A percentile compares a stretch with the other conserved stretches of the same genome.
These are phyloP conservation scores for Lanius collurio DNA, from an alignment of 2,113 vertebrate species.

Conservation along the genomic window DNA sequence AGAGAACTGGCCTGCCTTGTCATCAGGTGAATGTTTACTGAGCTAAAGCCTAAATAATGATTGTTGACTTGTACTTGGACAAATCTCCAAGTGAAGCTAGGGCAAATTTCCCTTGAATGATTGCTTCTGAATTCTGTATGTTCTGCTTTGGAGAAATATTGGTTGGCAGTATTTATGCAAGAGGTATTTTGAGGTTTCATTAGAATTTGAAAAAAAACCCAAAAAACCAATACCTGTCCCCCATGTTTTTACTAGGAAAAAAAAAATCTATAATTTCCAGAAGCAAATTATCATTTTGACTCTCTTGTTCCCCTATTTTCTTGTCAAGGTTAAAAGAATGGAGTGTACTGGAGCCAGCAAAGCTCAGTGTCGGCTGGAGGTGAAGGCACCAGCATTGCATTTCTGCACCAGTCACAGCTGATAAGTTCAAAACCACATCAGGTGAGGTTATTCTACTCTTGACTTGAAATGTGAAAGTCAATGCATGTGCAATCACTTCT, in stretches of 20 bases:
- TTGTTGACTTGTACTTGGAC: background rate
- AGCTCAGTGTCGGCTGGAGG: background rate
- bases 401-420: slow-evolving; percentile 1
- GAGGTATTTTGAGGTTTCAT: background rate
- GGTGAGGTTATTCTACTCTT: slow-evolving; percentile 5
- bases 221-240: background rate
- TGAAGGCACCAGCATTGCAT: background rate
- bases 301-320: background rate
- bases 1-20: background rate
- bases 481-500: background rate
- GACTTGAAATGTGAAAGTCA: slow-evolving; percentile 39
- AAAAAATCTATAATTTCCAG: background rate
- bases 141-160: background rate
- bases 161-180: background rate
- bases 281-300: background rate
- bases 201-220: background rate
- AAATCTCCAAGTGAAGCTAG: background rate
- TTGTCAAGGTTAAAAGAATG: background rate
- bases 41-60: background rate
- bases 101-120: background rate
- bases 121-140: background rate
- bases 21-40: background rate
- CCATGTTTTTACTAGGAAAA: background rate
- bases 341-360: background rate
- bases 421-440: slow-evolving; percentile 18